These are phyloP conservation scores for Agriopis leucophaearia DNA, from an alignment of 2,888 invertebrate genomes.

Conservation along the genomic window DNA sequence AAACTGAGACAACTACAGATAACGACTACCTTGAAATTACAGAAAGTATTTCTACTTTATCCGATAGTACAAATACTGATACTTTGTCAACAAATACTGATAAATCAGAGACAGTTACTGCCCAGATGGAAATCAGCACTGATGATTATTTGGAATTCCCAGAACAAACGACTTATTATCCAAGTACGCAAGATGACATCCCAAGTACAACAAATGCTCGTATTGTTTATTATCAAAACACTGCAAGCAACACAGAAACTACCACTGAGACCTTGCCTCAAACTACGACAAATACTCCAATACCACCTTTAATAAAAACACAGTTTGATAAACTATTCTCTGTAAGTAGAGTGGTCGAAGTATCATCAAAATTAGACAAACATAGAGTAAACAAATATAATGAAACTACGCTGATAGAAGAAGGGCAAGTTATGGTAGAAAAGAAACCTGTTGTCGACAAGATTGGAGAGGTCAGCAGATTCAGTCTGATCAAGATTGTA, in stretches of 20 bases:
- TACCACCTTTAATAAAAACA: conserved; percentile 74
- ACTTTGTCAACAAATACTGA: conserved; percentile 59
- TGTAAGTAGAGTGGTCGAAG: conserved; percentile 89
- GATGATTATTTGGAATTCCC: conserved; percentile 76
- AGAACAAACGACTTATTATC: conserved; percentile 65
- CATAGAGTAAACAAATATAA: conserved; percentile 86
- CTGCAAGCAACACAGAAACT: conserved; percentile 44
- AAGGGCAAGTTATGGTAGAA: conserved; percentile 85
- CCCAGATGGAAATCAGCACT: conserved; percentile 70
- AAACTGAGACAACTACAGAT: conserved; percentile 63
- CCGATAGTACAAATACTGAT: conserved; percentile 61
- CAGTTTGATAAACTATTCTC: conserved; percentile 88
- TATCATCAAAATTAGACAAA: conserved; percentile 88
- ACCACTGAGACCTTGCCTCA: conserved; percentile 52
- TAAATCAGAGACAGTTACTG: conserved; percentile 65
- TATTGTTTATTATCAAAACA: conserved; percentile 53
- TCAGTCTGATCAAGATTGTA: conserved; percentile 89
- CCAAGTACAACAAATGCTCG: conserved; percentile 50
- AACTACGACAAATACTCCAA: conserved; percentile 56
- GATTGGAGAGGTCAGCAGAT: conserved; percentile 90
- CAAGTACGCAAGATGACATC: conserved; percentile 61
- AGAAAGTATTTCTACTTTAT: conserved; percentile 58
- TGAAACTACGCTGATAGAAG: conserved; percentile 81
- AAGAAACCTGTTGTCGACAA: conserved; percentile 87
- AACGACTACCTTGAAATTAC: conserved; percentile 76